These are phyloP conservation scores for Psilopsiagon aymara DNA, from an alignment of 2,113 vertebrate genomes.

Conservation along the genomic window DNA sequence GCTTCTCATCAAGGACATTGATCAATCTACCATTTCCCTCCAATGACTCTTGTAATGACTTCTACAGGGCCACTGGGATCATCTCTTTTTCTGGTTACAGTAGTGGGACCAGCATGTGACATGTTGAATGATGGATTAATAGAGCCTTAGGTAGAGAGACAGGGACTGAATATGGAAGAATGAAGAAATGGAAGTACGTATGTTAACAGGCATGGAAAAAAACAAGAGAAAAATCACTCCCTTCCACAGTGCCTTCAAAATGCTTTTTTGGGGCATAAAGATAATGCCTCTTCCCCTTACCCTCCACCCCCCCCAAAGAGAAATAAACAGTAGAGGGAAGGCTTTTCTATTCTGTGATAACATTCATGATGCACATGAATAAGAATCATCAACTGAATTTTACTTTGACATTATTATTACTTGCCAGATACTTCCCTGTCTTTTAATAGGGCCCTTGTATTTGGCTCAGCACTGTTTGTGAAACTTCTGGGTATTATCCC, in stretches of 20 bases:
- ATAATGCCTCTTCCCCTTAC: background rate
- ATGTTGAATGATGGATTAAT: background rate
- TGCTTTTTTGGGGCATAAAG: background rate
- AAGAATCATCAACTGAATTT: background rate
- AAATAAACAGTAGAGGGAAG: background rate
- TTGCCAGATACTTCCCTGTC: background rate
- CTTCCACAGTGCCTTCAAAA: background rate
- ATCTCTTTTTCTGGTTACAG: background rate
- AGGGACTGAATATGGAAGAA: background rate
- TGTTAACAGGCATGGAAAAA: background rate
- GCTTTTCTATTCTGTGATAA: background rate
- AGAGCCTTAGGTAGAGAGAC: background rate
- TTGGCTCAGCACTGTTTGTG: background rate
- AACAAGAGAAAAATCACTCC: background rate
- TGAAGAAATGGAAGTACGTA: background rate
- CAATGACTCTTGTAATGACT: background rate
- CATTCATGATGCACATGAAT: background rate
- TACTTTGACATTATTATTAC: background rate
- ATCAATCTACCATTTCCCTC: background rate
- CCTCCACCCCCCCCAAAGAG: background rate
- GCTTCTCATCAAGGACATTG: background rate
- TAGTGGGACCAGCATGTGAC: background rate
- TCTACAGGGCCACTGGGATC: background rate
- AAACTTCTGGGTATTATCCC: background rate
- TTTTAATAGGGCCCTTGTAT: background rate